A percentile compares a stretch with the other conserved stretches of the same genome.
Evolutionary conservation across 2,113 vertebrate species (phyloP).

Genomic region (Formicarius rufipectus): DNA sequence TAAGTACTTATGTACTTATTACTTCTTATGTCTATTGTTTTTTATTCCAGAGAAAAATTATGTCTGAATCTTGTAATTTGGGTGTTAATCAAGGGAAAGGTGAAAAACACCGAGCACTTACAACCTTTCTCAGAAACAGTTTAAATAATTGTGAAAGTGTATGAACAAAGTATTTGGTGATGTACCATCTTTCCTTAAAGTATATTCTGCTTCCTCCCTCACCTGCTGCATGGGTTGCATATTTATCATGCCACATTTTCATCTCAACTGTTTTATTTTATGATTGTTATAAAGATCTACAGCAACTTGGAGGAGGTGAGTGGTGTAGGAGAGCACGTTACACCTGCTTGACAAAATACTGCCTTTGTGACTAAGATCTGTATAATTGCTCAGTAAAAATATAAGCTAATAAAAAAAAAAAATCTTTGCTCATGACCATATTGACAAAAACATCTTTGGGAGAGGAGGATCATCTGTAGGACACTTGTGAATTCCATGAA

Average conservation of each 20-base stretch:
- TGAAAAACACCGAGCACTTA: neutral
- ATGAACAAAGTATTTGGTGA: neutral
- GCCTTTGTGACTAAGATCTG: neutral
- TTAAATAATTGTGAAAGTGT: neutral
- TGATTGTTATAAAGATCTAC: neutral
- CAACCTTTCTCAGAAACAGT: neutral
- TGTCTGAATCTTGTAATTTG: accelerated
- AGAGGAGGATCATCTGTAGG: neutral
- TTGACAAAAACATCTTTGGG: neutral
- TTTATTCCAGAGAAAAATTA: neutral
- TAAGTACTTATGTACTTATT: too few relatives aligned
- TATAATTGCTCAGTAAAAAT: neutral
- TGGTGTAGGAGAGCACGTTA: neutral
- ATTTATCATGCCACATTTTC: neutral
- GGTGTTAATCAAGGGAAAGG: neutral
- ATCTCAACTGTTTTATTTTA: neutral
- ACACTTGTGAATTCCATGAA: neutral
- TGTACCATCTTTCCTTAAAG: neutral
- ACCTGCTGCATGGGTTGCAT: neutral
- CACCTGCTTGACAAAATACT: neutral
- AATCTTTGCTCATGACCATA: neutral
- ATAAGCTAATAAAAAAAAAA: neutral
- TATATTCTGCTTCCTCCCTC: neutral
- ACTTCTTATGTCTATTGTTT: neutral
- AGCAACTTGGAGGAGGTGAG: neutral